A percentile compares a stretch with the other conserved stretches of the same genome.
These are phyloP conservation scores for Lucifuga dentata DNA, from an alignment of 2,113 vertebrate genomes.

Conservation along the genomic window DNA sequence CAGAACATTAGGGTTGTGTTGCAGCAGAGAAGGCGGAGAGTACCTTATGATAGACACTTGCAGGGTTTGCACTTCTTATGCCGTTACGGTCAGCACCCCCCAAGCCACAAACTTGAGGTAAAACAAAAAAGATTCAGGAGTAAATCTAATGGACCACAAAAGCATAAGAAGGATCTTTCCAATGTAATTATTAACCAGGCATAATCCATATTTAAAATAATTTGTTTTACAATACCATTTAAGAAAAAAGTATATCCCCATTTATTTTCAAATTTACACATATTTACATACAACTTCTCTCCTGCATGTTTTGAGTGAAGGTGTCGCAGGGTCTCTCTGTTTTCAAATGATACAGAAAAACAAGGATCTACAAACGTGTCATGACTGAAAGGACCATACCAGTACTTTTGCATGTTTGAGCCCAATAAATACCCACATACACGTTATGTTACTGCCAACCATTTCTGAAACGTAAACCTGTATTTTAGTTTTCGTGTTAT, in stretches of 20 bases:
- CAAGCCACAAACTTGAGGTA: background rate
- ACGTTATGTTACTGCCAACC: too few species aligned
- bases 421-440: too few species aligned
- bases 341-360: constrained; percentile 21
- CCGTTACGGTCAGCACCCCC: constrained; percentile 20
- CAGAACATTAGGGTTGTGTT: constrained; percentile 20
- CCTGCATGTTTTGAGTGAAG: constrained; percentile 29
- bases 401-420: too few species aligned
- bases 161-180: constrained; percentile 72
- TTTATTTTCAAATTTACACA: constrained; percentile 91
- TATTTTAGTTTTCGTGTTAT: too few species aligned
- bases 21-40: constrained; percentile 23
- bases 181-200: constrained; percentile 80
- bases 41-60: background rate
- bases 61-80: constrained; percentile 13
- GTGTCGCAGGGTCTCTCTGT: constrained; percentile 25
- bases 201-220: constrained; percentile 85
- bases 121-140: constrained; percentile 12
- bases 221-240: constrained; percentile 90
- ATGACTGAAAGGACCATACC: too few species aligned
- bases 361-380: constrained; percentile 42
- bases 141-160: constrained; percentile 42
- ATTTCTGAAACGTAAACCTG: too few species aligned
- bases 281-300: constrained; percentile 90
- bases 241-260: constrained; percentile 91